phyloP scores from a whole-genome alignment of 2,797 vertebrate genomes.

The Protonibea diacanthus region DNA sequence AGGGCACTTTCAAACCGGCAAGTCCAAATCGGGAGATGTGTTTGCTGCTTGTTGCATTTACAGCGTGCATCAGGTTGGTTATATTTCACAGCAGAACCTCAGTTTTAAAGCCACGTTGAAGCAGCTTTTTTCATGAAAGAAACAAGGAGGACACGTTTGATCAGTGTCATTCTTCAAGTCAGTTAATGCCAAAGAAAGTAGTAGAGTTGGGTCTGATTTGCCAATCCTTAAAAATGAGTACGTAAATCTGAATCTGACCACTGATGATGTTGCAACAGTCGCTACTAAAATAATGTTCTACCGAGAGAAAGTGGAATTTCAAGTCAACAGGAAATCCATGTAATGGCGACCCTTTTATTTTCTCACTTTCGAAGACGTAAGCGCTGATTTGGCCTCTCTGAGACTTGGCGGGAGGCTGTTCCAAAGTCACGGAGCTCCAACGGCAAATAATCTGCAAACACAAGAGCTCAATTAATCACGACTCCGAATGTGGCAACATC shows the following conservation, averaged over 20 bases:
- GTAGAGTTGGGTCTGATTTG: too few species aligned
- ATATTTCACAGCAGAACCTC: background rate
- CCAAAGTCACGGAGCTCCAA: background rate
- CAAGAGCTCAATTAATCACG: constrained; percentile 10
- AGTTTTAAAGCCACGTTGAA: background rate
- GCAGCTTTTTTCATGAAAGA: background rate
- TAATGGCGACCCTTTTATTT: background rate
- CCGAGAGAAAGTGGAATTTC: background rate
- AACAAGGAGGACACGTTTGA: background rate
- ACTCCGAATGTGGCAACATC: background rate
- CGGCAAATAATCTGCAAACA: constrained; percentile 4
- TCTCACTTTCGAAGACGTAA: background rate
- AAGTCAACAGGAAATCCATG: background rate
- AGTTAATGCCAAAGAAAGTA: too few species aligned
- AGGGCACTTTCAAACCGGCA: constrained; percentile 8
- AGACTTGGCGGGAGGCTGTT: background rate
- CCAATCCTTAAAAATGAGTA: too few species aligned
- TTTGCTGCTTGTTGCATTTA: constrained; percentile 14
- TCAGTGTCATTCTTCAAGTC: background rate
- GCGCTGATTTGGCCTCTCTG: constrained; percentile 16
- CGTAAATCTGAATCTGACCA: too few species aligned
- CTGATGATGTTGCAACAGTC: too few species aligned
- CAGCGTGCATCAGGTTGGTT: background rate
- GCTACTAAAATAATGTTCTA: too few species aligned
- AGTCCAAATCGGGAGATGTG: background rate